phyloP scores from a whole-genome alignment of 2,797 vertebrate species.

The Nyctalus aviator region DNA sequence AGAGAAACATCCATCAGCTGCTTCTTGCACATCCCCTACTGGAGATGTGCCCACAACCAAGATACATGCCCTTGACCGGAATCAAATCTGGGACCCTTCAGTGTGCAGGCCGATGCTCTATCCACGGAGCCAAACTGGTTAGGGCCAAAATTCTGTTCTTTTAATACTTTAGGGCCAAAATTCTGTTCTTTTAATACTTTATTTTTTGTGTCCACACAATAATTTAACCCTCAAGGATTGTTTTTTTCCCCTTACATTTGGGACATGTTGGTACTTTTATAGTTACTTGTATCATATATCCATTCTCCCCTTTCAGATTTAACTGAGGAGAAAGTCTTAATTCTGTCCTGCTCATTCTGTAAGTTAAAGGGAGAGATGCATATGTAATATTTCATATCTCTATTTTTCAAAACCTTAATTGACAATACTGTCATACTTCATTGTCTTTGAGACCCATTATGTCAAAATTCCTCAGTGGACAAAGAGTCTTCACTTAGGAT shows the following conservation, averaged over 20 bases:
- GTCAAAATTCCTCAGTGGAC: not conserved
- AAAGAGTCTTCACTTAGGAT: not conserved
- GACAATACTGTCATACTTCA: slow-evolving; percentile 26
- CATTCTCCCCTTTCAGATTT: not conserved
- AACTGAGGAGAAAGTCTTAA: not conserved
- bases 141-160: not conserved
- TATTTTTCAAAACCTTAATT: slow-evolving; percentile 53
- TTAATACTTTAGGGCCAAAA: not conserved
- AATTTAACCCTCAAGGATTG: not conserved
- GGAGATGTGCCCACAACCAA: no score
- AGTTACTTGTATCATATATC: not conserved
- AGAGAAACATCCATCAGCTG: no score
- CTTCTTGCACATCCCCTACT: no score
- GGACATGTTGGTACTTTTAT: not conserved
- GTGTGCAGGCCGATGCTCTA: no score
- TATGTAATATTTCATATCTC: slow-evolving; percentile 7
- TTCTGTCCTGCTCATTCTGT: slow-evolving; percentile 26
- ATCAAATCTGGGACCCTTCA: no score
- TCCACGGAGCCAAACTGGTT: no score
- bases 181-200: not conserved
- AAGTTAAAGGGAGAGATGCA: slow-evolving; percentile 1
- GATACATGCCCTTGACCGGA: no score
- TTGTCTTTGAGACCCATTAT: not conserved
- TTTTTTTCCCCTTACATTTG: not conserved
- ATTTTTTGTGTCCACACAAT: not conserved